phyloP scores from a whole-genome alignment of 2,888 invertebrate species.

The Julus scandinavius region DNA sequence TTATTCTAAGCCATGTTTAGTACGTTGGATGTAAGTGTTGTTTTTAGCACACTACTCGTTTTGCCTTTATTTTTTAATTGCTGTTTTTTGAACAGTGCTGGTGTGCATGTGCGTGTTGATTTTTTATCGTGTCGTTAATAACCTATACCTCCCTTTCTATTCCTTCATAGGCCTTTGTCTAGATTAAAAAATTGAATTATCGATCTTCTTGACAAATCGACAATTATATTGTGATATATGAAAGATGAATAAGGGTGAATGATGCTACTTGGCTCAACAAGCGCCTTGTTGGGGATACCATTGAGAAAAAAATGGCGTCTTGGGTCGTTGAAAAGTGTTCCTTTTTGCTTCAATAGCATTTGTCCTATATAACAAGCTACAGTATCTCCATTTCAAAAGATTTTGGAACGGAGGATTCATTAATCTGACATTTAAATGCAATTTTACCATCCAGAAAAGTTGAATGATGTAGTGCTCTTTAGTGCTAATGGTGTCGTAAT shows the following conservation, averaged over 20 bases:
- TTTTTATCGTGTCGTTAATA: conserved; percentile 12
- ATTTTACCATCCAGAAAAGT: conserved; percentile 42
- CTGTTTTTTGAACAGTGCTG: conserved; percentile 11
- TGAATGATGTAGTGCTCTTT: not conserved
- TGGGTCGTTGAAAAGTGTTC: conserved; percentile 45
- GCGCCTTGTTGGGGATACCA: conserved; percentile 42
- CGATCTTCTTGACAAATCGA: conserved; percentile 46
- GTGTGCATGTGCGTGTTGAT: conserved; percentile 15
- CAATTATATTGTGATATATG: conserved; percentile 46
- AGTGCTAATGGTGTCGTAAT: not conserved
- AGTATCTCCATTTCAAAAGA: conserved; percentile 9
- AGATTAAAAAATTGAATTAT: conserved; percentile 43
- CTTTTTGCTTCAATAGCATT: conserved; percentile 45
- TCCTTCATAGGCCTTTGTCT: conserved; percentile 46
- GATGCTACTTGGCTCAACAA: conserved; percentile 21
- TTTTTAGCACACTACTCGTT: conserved; percentile 7
- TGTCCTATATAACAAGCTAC: conserved; percentile 30
- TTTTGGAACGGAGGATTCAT: not conserved
- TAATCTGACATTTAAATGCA: conserved; percentile 36
- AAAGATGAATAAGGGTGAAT: not conserved
- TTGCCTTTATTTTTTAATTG: not conserved
- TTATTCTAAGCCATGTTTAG: conserved; percentile 21
- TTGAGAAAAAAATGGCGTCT: conserved; percentile 12
- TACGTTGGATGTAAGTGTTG: conserved; percentile 38
- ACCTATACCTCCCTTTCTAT: conserved; percentile 20